phyloP scores from a whole-genome alignment of 2,797 vertebrate genomes.

The Allobates femoralis region DNA sequence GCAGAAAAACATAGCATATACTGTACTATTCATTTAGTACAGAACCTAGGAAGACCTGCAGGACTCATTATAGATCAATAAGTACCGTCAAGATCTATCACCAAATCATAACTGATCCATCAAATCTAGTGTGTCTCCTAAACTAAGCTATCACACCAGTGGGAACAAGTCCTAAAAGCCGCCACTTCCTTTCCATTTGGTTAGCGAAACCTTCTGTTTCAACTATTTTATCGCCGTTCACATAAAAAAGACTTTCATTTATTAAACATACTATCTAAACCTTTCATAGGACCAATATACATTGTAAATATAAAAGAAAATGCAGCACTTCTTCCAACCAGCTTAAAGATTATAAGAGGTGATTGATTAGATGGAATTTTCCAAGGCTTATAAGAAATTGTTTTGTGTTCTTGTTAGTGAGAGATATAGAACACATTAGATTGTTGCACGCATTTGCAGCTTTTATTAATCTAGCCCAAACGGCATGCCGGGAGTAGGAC shows the following conservation, averaged over 20 bases:
- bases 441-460: not conserved
- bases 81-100: too few relatives aligned
- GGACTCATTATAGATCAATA: too few relatives aligned
- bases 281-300: not conserved
- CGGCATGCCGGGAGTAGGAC: not conserved
- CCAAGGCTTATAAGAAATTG: not conserved
- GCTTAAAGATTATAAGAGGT: not conserved
- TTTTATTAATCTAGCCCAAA: constrained; percentile 24
- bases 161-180: not conserved
- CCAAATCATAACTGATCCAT: too few relatives aligned
- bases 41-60: too few relatives aligned
- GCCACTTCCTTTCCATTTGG: not conserved
- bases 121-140: too few relatives aligned
- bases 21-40: too few relatives aligned
- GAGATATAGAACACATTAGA: constrained; percentile 2
- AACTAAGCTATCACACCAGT: not conserved
- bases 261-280: not conserved
- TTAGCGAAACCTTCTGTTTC: not conserved
- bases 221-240: not conserved
- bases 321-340: not conserved
- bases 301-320: not conserved
- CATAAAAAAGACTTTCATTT: not conserved
- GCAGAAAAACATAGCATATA: too few relatives aligned
- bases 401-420: constrained; percentile 31
- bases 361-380: not conserved